Percentiles rank a stretch among this genome's conserved stretches.
Conservation (phyloP, 2,888 invertebrate species). For the Hedychridium roseum region DNA sequence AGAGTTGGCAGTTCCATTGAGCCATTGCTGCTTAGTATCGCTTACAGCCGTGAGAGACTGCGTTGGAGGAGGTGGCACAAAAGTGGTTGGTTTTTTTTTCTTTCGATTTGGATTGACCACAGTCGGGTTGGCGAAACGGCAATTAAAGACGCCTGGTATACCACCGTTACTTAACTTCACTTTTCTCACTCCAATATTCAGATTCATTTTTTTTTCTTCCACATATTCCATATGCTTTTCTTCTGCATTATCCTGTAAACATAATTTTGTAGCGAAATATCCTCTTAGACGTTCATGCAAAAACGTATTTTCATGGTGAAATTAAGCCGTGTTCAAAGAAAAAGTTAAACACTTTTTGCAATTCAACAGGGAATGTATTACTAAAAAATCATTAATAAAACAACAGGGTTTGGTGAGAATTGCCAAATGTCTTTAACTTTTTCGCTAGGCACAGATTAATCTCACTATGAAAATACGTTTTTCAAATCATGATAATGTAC, state of each 20-base stretch:
- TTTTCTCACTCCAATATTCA: constrained; percentile 43
- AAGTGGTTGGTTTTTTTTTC: constrained; percentile 90
- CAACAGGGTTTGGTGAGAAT: too few relatives aligned
- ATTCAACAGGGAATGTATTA: background rate
- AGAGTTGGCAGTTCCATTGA: constrained; percentile 47
- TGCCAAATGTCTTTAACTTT: too few relatives aligned
- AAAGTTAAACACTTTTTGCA: background rate
- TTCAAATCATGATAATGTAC: too few relatives aligned
- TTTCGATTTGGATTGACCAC: constrained; percentile 76
- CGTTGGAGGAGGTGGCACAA: constrained; percentile 77
- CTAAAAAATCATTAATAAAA: too few relatives aligned
- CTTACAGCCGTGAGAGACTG: constrained; percentile 48
- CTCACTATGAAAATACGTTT: too few relatives aligned
- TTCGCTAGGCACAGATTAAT: too few relatives aligned
- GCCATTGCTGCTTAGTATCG: constrained; percentile 53
- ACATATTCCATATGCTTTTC: constrained; percentile 47
- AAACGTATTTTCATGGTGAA: too few relatives aligned
- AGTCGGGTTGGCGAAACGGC: constrained; percentile 81
- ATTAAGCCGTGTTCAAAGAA: too few relatives aligned
- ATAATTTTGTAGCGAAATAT: too few relatives aligned
- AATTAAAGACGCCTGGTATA: constrained; percentile 89
- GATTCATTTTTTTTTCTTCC: constrained; percentile 46
- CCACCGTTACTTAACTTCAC: constrained; percentile 61
- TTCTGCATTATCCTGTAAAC: constrained; percentile 42
- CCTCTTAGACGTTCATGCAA: too few relatives aligned